Evolutionary conservation across 2,113 vertebrate species (phyloP), one percentile per base, ranked within the genome.

Genomic region (Pluvianellus socialis): DNA sequence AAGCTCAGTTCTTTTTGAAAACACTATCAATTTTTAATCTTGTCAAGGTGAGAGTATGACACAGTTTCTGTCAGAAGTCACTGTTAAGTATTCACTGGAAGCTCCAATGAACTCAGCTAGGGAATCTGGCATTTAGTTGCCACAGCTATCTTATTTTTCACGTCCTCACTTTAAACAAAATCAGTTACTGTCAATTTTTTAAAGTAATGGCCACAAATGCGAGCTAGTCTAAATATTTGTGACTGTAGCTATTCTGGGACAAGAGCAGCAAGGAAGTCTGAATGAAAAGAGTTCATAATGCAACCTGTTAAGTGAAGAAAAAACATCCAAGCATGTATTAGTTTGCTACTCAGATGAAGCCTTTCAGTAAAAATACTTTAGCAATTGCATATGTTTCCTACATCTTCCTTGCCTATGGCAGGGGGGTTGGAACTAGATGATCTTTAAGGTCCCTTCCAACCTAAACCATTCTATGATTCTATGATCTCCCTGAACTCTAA

Each of bases 21-120:
- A 93, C 72, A 73, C 16, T 75, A 95, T 87, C 62, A 92, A 94
- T 93, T 94, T 95, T 96, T 96, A 93, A 97, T 95, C 53, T 87
- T 75, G 33, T 63, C 59, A 95, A 95, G 72, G 79, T 80, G 65
- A 94, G 68, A 95, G 70, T 52, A 82, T 49, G 76, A 47, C 89
- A 90, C 24, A 47, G 74, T 94, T 95, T 74, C 71, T 40, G 28
- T 88, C 91, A 95, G 79, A 86, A 95, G 75, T 86, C 56, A 16
- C 45, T 83, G 55, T 75, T 86, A 91, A 74, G 33, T 33, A 81
- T 58, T 83, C 1, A 0, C 63, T 75, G 50, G 70, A 66, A 86
- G 85, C 87, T 85, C 73, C 72, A 71, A 28, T 71, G 75, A 92
- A 90, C 67, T 86, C 68, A 42, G 8, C 12, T 50, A 92, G 23